phyloP scores from a whole-genome alignment of 2,888 invertebrate genomes.

The Machimus atricapillus region DNA sequence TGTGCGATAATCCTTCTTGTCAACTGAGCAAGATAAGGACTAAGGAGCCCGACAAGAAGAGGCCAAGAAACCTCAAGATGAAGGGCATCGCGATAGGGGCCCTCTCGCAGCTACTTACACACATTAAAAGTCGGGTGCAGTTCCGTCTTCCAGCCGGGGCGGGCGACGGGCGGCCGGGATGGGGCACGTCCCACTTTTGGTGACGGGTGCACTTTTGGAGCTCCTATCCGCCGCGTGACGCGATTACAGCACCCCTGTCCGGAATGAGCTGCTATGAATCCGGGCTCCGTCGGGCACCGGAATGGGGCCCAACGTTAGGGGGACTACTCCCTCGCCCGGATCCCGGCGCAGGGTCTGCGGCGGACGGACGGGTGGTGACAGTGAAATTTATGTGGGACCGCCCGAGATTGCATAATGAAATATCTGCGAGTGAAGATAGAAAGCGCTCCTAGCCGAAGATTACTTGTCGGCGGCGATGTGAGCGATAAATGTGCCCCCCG shows the following conservation, averaged over 20 bases:
- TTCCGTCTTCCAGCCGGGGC: not conserved
- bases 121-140: not conserved
- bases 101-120: not conserved
- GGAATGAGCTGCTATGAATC: not conserved
- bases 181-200: not conserved
- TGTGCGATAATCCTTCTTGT: not conserved
- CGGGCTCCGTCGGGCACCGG: not conserved
- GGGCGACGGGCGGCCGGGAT: not conserved
- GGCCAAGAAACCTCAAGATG: not conserved
- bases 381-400: conserved; percentile 10
- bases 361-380: conserved; percentile 4
- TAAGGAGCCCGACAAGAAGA: not conserved
- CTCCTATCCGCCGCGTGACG: not conserved
- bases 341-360: not conserved
- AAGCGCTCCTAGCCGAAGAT: not conserved
- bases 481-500: not conserved
- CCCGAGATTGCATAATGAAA: conserved; percentile 30
- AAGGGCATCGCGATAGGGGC: not conserved
- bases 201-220: not conserved
- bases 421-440: not conserved
- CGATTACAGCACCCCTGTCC: not conserved
- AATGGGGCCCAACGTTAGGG: not conserved
- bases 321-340: not conserved
- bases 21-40: not conserved
- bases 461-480: not conserved